A percentile compares a stretch with the other conserved stretches of the same genome.
Evolutionary conservation across 2,888 invertebrate genomes (phyloP).

Genomic region (Strigamia maritima): DNA sequence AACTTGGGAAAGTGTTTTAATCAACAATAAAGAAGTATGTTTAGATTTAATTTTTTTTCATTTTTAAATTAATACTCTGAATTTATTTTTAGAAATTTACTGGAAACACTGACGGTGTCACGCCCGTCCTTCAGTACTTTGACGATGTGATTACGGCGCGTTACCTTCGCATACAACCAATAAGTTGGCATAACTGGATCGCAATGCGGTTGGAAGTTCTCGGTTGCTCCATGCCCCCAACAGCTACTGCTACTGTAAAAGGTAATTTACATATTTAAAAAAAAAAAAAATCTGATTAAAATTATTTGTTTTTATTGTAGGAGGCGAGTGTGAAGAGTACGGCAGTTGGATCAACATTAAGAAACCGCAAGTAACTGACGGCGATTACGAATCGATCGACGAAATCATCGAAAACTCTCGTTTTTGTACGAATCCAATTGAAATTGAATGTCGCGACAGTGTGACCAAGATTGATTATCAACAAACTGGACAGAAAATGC

Average conservation of each 20-base stretch:
- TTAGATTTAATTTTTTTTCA: not conserved
- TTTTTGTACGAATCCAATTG: conserved; percentile 45
- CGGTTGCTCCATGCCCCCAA: conserved; percentile 46
- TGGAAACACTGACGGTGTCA: conserved; percentile 40
- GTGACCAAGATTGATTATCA: conserved; percentile 21
- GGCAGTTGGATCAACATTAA: conserved; percentile 49
- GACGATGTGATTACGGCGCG: conserved; percentile 43
- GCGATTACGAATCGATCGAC: conserved; percentile 49
- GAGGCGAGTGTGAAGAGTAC: conserved; percentile 47
- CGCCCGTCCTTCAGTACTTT: conserved; percentile 39
- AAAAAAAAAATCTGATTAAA: too few species aligned
- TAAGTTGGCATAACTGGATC: conserved; percentile 47
- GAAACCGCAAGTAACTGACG: conserved; percentile 45
- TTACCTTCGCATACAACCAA: conserved; percentile 47
- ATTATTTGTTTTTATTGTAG: not conserved
- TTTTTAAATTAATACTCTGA: not conserved
- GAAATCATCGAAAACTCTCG: conserved; percentile 45
- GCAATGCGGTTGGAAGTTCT: conserved; percentile 48
- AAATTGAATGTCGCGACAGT: conserved; percentile 42
- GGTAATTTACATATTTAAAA: too few species aligned
- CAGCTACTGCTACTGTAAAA: not conserved
- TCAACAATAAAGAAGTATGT: conserved; percentile 8
- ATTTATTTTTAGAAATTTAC: conserved; percentile 36
- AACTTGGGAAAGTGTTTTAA: conserved; percentile 2
- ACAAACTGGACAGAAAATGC: conserved; percentile 38